These are phyloP conservation scores for Pachliopta kotzebuea DNA, from an alignment of 2,888 invertebrate species.

Conservation along the genomic window DNA sequence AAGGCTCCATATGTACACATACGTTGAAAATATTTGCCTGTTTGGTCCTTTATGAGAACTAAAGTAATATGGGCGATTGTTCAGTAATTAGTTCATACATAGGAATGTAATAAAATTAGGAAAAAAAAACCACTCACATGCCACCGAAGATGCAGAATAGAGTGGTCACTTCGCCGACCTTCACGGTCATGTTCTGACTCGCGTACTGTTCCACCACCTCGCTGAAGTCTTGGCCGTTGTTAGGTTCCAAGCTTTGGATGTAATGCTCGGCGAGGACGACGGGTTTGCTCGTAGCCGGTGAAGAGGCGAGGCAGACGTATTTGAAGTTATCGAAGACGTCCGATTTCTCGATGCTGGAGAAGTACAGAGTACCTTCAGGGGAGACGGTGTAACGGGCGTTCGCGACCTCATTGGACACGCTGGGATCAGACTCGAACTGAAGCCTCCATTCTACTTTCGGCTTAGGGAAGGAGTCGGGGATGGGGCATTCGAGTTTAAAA, in stretches of 20 bases:
- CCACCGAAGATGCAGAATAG: slow-evolving; percentile 70
- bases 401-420: slow-evolving; percentile 40
- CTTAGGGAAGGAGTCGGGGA: slow-evolving; percentile 56
- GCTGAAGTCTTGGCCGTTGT: slow-evolving; percentile 42
- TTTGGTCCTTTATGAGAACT: not conserved
- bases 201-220: slow-evolving; percentile 55
- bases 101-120: not conserved
- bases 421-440: slow-evolving; percentile 42
- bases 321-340: slow-evolving; percentile 47
- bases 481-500: slow-evolving; percentile 54
- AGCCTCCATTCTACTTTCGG: slow-evolving; percentile 58
- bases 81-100: too few relatives aligned
- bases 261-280: slow-evolving; percentile 55
- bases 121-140: slow-evolving; percentile 50
- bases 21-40: too few relatives aligned
- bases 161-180: slow-evolving; percentile 50
- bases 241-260: slow-evolving; percentile 45
- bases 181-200: slow-evolving; percentile 50
- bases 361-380: slow-evolving; percentile 57
- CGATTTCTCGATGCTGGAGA: slow-evolving; percentile 53
- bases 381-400: slow-evolving; percentile 50
- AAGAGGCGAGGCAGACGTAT: slow-evolving; percentile 57
- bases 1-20: too few relatives aligned
- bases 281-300: slow-evolving; percentile 47
- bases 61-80: too few relatives aligned